Base-by-base conservation (phyloP, 2,797 vertebrate species). In the Acipenser ruthenus region DNA sequence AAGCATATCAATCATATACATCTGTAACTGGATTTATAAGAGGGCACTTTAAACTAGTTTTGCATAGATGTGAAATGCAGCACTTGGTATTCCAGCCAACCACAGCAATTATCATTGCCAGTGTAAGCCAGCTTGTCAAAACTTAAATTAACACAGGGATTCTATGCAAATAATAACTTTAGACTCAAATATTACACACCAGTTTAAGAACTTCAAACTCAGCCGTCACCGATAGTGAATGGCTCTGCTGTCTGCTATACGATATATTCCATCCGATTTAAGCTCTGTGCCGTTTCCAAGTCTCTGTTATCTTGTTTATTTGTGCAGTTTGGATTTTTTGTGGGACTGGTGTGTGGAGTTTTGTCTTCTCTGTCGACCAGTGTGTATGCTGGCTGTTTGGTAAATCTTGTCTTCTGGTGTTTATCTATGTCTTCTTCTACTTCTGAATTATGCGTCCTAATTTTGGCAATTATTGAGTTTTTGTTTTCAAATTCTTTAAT, bases 81-180 rank as follows among this genome's bases (percentile, higher is more conserved):
- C 86, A 80, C 90, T 90, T 84, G 80, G 87, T 88, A 89, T 87
- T 90, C 92, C 93, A 94, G 93, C 92, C 93, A 92, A 93, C 92
- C 93, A 93, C 93, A 95, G 93, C 93, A 93, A 95, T 93, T 86
- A 91, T 90, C 94, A 90, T 87, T 94, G 96, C 94, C 95, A 96
- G 95, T 95, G 96, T 96, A 93, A 96, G 94, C 94, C 95, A 97
- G 95, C 95, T 95, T 95, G 96, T 97, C 95, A 88, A 90, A 95
- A 97, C 90, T 98, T 96, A 97, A 97, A 98, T 96, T 94, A 97
- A 94, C 93, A 93, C 88, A 92, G 91, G 91, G 91, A 90, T 91
- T 89, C 91, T 92, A 87, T 82, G 91, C 81, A 83, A 89, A 91
- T 88, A 91, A 93, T 88, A 92, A 87, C 86, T 87, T 88, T 78